Percentiles rank a stretch among this genome's conserved stretches.
phyloP scores from a whole-genome alignment of 2,113 vertebrate species.

The Lutjanus erythropterus region DNA sequence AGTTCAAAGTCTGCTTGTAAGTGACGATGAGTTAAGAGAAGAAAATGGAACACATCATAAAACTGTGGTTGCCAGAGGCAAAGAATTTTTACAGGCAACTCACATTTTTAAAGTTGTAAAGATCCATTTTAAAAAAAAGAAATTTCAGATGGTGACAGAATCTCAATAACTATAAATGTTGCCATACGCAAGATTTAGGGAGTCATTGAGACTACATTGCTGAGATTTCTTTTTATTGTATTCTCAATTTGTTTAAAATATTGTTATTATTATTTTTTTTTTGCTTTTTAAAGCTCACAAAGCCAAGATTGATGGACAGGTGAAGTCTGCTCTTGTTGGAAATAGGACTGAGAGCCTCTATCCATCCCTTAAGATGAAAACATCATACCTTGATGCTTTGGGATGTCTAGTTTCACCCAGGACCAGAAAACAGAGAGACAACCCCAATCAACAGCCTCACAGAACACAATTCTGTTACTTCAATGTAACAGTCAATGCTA shows the following conservation, averaged over 20 bases:
- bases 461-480: conserved; percentile 45
- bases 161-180: conserved; percentile 72
- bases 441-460: conserved; percentile 73
- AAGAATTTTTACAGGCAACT: conserved; percentile 48
- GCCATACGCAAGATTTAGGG: conserved; percentile 65
- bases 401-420: conserved; percentile 71
- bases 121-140: conserved; percentile 73
- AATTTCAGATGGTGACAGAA: conserved; percentile 56
- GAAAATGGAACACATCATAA: conserved; percentile 73
- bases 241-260: conserved; percentile 51
- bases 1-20: conserved; percentile 76
- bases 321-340: conserved; percentile 45
- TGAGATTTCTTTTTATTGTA: conserved; percentile 73
- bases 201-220: conserved; percentile 54
- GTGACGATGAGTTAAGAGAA: conserved; percentile 73
- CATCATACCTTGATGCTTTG: conserved; percentile 63
- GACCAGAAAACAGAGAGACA: conserved; percentile 58
- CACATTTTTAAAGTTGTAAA: conserved; percentile 70
- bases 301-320: conserved; percentile 60
- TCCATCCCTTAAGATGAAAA: conserved; percentile 53
- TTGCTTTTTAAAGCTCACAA: conserved; percentile 61
- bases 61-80: conserved; percentile 64
- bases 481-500: not conserved
- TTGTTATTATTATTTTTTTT: too few species aligned
- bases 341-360: conserved; percentile 49